Evolutionary conservation across 2,113 vertebrate genomes (phyloP).

Genomic region (Shinisaurus crocodilurus): DNA sequence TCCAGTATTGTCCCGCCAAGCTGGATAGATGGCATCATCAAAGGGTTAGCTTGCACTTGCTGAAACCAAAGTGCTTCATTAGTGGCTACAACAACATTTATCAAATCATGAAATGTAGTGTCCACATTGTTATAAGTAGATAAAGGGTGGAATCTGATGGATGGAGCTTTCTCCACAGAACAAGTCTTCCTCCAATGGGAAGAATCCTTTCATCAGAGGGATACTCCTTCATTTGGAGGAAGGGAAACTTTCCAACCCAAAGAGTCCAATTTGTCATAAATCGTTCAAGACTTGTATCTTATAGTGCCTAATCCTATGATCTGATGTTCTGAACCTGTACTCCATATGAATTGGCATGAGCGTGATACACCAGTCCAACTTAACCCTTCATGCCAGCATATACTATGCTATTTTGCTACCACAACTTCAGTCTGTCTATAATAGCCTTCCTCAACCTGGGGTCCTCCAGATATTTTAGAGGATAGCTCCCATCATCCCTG

Average conservation of each 20-base stretch:
- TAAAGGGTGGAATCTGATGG: not conserved
- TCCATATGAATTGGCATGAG: not conserved
- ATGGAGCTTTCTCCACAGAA: not conserved
- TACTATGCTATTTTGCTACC: not conserved
- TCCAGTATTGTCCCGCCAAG: too few relatives aligned
- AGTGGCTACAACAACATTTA: not conserved
- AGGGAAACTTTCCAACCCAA: not conserved
- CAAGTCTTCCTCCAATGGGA: not conserved
- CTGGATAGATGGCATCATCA: too few relatives aligned
- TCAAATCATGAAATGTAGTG: not conserved
- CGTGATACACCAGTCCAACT: not conserved
- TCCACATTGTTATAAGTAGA: not conserved
- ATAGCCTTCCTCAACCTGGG: too few relatives aligned
- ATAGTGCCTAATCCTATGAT: too few relatives aligned
- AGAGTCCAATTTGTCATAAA: not conserved
- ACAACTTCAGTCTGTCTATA: not conserved
- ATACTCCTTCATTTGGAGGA: not conserved
- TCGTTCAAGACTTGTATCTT: not conserved
- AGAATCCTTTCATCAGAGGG: not conserved
- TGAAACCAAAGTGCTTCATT: too few relatives aligned
- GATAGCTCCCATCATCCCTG: too few relatives aligned
- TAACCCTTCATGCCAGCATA: not conserved
- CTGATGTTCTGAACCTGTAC: not conserved
- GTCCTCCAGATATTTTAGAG: too few relatives aligned
- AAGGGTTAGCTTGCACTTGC: too few relatives aligned